These are phyloP conservation scores for Rhadinocentrus ornatus DNA, from an alignment of 2,797 vertebrate genomes.

Conservation along the genomic window DNA sequence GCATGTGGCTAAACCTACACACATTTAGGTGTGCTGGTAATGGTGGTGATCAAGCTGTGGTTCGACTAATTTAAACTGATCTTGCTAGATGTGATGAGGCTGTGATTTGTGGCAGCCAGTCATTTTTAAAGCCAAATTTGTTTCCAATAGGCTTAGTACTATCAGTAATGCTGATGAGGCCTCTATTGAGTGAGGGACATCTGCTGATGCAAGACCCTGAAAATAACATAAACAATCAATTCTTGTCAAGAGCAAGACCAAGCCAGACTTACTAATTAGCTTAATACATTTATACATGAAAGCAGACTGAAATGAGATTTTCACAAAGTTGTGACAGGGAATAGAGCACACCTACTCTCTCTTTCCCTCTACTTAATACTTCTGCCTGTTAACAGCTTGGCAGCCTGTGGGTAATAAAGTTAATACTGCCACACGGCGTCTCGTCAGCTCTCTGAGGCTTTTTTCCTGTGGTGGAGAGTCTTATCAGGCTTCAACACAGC, in stretches of 20 bases:
- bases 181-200: conserved; percentile 54
- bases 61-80: background rate
- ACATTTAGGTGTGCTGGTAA: background rate
- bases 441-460: conserved; percentile 71
- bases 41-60: background rate
- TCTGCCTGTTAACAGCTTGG: conserved; percentile 56
- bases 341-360: conserved; percentile 46
- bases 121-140: conserved; percentile 29
- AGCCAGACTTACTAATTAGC: conserved; percentile 56
- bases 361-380: conserved; percentile 55
- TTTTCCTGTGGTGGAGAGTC: conserved; percentile 56
- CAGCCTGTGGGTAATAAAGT: conserved; percentile 65
- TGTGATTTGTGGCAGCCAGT: conserved; percentile 10
- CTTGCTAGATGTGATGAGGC: conserved; percentile 2
- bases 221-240: conserved; percentile 68
- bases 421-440: conserved; percentile 77
- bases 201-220: conserved; percentile 62
- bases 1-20: background rate
- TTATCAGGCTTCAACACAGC: conserved; percentile 76
- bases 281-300: conserved; percentile 62
- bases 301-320: conserved; percentile 57
- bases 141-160: conserved; percentile 18
- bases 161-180: conserved; percentile 39
- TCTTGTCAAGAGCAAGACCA: conserved; percentile 37
- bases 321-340: conserved; percentile 59